Conservation (phyloP, 2,888 invertebrate species). For the Calameuta filiformis region DNA sequence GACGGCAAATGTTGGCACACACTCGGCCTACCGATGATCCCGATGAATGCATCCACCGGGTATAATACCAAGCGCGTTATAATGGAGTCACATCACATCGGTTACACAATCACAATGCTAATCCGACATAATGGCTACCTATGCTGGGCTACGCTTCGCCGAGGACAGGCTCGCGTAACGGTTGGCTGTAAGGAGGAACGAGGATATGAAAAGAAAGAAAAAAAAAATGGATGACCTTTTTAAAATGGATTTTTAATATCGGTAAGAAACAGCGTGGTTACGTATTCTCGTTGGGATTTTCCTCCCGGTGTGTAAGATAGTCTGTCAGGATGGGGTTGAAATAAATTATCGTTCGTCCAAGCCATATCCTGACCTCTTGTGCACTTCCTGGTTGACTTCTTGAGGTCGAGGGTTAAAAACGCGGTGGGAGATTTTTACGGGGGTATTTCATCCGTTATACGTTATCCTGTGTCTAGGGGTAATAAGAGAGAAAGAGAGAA, state of each 20-base stretch:
- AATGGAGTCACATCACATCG: constrained; percentile 64
- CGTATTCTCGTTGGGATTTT: neutral
- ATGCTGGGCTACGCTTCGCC: neutral
- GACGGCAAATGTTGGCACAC: constrained; percentile 49
- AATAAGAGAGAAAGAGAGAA: constrained; percentile 2
- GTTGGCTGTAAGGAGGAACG: neutral
- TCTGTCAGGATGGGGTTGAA: neutral
- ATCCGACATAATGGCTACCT: constrained; percentile 54
- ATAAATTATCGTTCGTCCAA: neutral
- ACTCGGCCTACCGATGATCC: constrained; percentile 11
- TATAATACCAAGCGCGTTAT: constrained; percentile 38
- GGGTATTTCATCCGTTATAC: neutral
- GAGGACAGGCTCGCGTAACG: constrained; percentile 1
- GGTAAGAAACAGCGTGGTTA: neutral
- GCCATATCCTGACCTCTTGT: neutral
- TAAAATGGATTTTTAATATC: neutral
- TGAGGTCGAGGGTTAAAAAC: neutral
- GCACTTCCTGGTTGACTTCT: neutral
- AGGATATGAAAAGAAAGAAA: neutral
- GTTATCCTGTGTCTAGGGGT: neutral
- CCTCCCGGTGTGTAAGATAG: neutral
- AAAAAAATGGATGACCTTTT: neutral
- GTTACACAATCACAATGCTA: constrained; percentile 66
- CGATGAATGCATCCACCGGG: constrained; percentile 13
- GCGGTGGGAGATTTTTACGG: neutral